Base-by-base conservation (phyloP, 1,140 invertebrate species). In the Platorchestia sp. region DNA sequence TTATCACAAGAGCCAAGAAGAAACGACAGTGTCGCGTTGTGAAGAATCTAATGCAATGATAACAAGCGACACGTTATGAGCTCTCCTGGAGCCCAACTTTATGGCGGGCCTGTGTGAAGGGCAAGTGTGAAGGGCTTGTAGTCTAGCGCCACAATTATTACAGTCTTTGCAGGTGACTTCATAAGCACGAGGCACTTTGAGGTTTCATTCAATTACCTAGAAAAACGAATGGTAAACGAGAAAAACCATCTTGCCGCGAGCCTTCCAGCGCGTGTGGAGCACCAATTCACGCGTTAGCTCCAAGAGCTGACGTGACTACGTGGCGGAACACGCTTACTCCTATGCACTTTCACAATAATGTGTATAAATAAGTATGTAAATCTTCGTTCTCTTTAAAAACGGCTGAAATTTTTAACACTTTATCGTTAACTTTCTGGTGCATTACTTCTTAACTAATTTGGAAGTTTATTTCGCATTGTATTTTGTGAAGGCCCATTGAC, bases 111-210 rank as follows among this genome's bases (percentile, higher is more conserved):
- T 1, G 14, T 3, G 27, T 14, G 10, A 36, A 36, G 87, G 41
- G 87, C 10, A 89, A 41, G 87, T 89, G 87, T 89, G 87, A 89
- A 89, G 87, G 43, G 87, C 87, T 89, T 89, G 27, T 42, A 44
- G 59, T 75, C 59, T 22, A 27, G 59, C 59, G 36, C 27, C 27
- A 75, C 59, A 36, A 36, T 75, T 75, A 75, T 75, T 75, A 75
- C 36, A 75, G 59, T 22, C 59, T 75, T 75, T 75, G 59, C 59
- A 75, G 59, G 59, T 75, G 59, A 75, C 59, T 75, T 75, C 59
- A 75, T 75, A 75, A 75, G 36, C 14, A 1, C 36, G 36, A 75
- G 10, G 59, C 36, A 75, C 59, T 75, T 75, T 75, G 59, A 22
- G 59, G 59, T 75, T 75, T 75, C 59, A 36, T 75, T 22, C 59